Percentiles rank a stretch among this genome's conserved stretches.
phyloP scores from a whole-genome alignment of 2,888 invertebrate species.

The Andrena flavipes region DNA sequence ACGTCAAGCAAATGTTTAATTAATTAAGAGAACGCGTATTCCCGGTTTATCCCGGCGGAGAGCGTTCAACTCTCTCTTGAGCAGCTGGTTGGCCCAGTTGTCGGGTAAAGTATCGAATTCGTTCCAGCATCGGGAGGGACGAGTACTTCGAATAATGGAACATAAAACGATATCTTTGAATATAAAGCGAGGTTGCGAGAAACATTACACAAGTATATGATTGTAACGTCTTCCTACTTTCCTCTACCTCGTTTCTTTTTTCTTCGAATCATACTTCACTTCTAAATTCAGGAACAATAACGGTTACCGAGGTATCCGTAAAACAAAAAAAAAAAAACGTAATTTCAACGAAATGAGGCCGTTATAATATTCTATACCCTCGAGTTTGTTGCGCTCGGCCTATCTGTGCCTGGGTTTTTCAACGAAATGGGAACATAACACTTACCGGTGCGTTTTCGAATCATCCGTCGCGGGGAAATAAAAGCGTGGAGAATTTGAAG shows the following conservation, averaged over 20 bases:
- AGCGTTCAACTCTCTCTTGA: constrained; percentile 2
- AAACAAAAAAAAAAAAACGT: neutral
- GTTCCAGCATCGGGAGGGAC: neutral
- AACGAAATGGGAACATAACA: constrained; percentile 21
- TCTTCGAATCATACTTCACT: neutral
- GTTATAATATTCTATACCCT: neutral
- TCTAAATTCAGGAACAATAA: neutral
- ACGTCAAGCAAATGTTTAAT: constrained; percentile 33
- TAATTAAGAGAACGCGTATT: constrained; percentile 21
- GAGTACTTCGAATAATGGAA: neutral
- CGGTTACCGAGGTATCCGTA: neutral
- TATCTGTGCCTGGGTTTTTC: constrained; percentile 31
- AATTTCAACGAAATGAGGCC: constrained; percentile 21
- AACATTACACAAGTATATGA: neutral
- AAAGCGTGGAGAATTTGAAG: constrained; percentile 4
- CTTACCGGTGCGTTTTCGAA: constrained; percentile 10
- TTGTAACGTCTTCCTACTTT: neutral
- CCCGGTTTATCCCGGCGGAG: neutral
- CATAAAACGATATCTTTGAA: neutral
- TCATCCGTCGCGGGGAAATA: neutral
- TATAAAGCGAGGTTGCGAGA: neutral
- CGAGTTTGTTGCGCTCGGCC: constrained; percentile 17
- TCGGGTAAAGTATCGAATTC: constrained; percentile 8
- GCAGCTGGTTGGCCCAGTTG: neutral
- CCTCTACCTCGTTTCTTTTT: neutral